Evolutionary conservation across 2,888 invertebrate genomes (phyloP).

Genomic region (Luperina testacea): DNA sequence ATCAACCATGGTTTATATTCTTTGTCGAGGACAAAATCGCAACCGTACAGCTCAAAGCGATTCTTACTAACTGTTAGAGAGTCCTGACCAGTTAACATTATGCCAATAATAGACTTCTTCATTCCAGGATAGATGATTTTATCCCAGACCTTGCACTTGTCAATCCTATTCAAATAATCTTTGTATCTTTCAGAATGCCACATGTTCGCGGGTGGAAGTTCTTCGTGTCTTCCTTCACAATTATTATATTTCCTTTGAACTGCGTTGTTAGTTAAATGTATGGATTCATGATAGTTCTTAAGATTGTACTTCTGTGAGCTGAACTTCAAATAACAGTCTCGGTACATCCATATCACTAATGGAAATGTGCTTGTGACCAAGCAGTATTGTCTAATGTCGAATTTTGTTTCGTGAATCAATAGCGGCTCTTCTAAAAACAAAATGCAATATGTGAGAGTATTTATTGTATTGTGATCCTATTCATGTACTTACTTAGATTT

Average conservation of each 20-base stretch:
- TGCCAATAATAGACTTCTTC: slow-evolving; percentile 95
- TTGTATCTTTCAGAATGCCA: slow-evolving; percentile 94
- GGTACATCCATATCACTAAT: slow-evolving; percentile 96
- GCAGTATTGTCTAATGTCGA: slow-evolving; percentile 97
- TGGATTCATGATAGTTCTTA: slow-evolving; percentile 94
- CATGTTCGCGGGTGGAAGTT: slow-evolving; percentile 95
- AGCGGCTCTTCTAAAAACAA: slow-evolving; percentile 93
- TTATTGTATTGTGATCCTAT: neutral
- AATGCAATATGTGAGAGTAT: slow-evolving; percentile 2
- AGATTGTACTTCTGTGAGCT: slow-evolving; percentile 95
- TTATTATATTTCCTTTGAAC: slow-evolving; percentile 94
- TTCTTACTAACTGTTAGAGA: slow-evolving; percentile 92
- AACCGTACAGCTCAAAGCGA: slow-evolving; percentile 97
- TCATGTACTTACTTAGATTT: neutral
- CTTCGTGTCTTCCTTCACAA: slow-evolving; percentile 87
- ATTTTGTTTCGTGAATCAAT: slow-evolving; percentile 95
- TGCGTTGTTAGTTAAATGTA: slow-evolving; percentile 97
- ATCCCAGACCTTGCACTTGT: slow-evolving; percentile 92
- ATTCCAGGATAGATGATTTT: slow-evolving; percentile 95
- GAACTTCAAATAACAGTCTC: slow-evolving; percentile 95
- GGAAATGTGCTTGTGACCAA: slow-evolving; percentile 94
- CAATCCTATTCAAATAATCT: slow-evolving; percentile 90
- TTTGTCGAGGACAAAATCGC: slow-evolving; percentile 97
- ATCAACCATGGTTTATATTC: slow-evolving; percentile 96
- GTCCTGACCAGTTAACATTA: slow-evolving; percentile 94